Conservation (phyloP, 2,797 vertebrate species). For the Somateria mollissima region DNA sequence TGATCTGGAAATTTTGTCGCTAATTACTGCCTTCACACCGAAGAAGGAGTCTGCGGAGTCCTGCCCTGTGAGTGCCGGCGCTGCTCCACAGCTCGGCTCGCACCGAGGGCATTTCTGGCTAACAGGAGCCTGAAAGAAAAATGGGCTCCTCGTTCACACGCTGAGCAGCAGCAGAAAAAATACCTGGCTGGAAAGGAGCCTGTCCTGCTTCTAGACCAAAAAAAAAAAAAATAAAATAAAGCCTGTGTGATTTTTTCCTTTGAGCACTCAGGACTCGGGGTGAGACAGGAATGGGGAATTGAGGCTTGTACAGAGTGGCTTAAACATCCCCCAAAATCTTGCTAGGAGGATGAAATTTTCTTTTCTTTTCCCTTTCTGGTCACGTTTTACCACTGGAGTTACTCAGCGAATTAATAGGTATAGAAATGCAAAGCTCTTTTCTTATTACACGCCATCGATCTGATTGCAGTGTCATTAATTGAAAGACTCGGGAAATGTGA, state of each 20-base stretch:
- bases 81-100: not conserved
- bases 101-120: not conserved
- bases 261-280: not conserved
- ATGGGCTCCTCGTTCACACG: not conserved
- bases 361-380: slow-evolving; percentile 77
- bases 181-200: not conserved
- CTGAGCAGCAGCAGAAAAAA: not conserved
- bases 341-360: slow-evolving; percentile 62
- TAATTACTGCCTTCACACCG: not conserved
- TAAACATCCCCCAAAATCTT: slow-evolving; percentile 41
- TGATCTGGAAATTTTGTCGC: slow-evolving; percentile 19
- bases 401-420: slow-evolving; percentile 84
- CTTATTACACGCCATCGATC: slow-evolving; percentile 84
- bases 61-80: not conserved
- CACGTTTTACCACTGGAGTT: slow-evolving; percentile 78
- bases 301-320: not conserved
- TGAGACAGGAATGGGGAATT: not conserved
- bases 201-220: not conserved
- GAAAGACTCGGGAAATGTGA: slow-evolving; percentile 79
- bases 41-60: not conserved
- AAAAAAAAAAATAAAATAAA: not conserved
- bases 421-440: slow-evolving; percentile 84
- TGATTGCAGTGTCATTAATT: slow-evolving; percentile 83
- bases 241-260: not conserved
- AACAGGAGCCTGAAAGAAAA: not conserved